Conservation (phyloP, 2,888 invertebrate species). For the Sturmia bella region DNA sequence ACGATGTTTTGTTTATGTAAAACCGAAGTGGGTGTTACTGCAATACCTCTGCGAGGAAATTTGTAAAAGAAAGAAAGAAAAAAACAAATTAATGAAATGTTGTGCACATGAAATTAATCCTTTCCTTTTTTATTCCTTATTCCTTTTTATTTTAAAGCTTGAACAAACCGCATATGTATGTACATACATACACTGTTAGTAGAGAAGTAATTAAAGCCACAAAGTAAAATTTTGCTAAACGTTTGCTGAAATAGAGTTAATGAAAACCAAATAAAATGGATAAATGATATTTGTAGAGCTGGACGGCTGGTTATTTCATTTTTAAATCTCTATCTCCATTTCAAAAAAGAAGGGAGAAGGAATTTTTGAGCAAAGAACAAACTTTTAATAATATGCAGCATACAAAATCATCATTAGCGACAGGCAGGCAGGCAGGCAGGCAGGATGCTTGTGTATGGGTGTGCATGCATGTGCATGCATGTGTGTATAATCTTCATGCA, state of each 20-base stretch:
- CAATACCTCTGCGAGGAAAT: constrained; percentile 22
- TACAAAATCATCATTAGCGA: constrained; percentile 33
- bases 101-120: constrained; percentile 6
- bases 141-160: constrained; percentile 23
- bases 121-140: background rate
- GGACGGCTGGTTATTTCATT: background rate
- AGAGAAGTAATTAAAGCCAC: constrained; percentile 58
- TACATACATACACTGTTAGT: constrained; percentile 3
- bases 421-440: constrained; percentile 4
- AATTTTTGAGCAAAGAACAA: constrained; percentile 30
- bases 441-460: background rate
- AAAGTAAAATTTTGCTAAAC: constrained; percentile 49
- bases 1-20: constrained; percentile 30
- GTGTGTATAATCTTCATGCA: constrained; percentile 15
- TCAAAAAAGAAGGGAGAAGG: constrained; percentile 8
- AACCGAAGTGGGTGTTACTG: constrained; percentile 58
- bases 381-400: constrained; percentile 49
- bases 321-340: background rate
- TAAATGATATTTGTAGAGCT: constrained; percentile 10
- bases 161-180: background rate
- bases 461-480: background rate
- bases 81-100: too few relatives aligned
- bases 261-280: constrained; percentile 53
- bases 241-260: constrained; percentile 44
- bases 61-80: constrained; percentile 31